Conservation (phyloP, 2,888 invertebrate genomes). For the Quadriops clusia region DNA sequence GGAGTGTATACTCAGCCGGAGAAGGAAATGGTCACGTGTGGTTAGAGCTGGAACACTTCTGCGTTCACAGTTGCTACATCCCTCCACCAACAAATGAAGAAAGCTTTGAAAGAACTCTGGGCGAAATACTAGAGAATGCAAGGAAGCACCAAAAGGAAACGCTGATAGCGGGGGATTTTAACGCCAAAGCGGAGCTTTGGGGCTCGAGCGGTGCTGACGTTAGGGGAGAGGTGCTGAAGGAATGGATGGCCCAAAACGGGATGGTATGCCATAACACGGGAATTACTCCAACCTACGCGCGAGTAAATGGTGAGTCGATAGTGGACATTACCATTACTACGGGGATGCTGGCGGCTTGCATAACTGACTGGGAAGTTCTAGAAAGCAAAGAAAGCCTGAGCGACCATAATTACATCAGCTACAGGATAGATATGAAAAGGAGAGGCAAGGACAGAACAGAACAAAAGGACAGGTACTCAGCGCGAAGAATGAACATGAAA, state of each 20-base stretch:
- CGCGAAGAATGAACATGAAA: no score
- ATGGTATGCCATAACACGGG: background rate
- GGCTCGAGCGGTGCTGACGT: conserved; percentile 2
- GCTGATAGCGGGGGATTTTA: conserved; percentile 8
- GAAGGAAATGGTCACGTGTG: background rate
- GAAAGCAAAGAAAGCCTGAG: conserved; percentile 1
- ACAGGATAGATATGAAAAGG: background rate
- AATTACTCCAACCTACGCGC: conserved; percentile 1
- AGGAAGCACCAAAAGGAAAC: background rate
- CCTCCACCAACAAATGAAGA: background rate
- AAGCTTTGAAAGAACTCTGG: background rate
- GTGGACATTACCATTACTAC: conserved; percentile 7
- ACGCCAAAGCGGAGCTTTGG: conserved; percentile 9
- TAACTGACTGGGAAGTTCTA: no score
- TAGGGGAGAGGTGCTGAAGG: conserved; percentile 7
- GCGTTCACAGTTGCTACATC: conserved; percentile 3
- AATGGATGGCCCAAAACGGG: background rate
- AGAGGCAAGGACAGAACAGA: no score
- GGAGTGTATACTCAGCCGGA: background rate
- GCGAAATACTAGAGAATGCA: background rate
- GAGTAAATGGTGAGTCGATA: conserved; percentile 2
- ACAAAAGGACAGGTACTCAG: background rate
- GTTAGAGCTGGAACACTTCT: background rate
- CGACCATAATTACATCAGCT: conserved; percentile 1
- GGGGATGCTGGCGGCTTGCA: background rate